These are phyloP conservation scores for Phymatocera aterrima DNA, from an alignment of 2,888 invertebrate species.

Conservation along the genomic window DNA sequence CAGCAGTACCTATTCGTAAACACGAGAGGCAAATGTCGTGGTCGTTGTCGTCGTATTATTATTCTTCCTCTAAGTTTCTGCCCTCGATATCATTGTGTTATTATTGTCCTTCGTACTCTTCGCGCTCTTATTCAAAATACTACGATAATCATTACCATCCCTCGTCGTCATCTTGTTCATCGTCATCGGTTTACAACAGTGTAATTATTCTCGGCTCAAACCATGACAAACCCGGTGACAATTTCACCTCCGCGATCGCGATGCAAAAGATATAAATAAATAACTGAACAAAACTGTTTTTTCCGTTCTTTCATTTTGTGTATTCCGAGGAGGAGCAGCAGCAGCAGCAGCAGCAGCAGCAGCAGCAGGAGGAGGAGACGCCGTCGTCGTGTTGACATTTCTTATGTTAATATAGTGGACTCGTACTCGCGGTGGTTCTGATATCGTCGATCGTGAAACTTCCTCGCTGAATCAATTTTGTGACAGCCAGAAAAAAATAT, in stretches of 20 bases:
- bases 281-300: slow-evolving; percentile 23
- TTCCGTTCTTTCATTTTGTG: too few species aligned
- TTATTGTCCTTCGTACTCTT: slow-evolving; percentile 43
- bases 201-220: slow-evolving; percentile 41
- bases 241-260: slow-evolving; percentile 38
- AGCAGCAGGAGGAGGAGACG: too few species aligned
- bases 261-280: slow-evolving; percentile 40
- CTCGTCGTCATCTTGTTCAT: slow-evolving; percentile 22
- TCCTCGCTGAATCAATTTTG: neutral
- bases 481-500: slow-evolving; percentile 1
- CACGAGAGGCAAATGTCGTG: slow-evolving; percentile 48
- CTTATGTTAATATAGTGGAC: slow-evolving; percentile 1
- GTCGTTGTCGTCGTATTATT: slow-evolving; percentile 42
- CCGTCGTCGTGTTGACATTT: slow-evolving; percentile 23
- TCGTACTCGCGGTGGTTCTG: neutral
- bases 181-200: slow-evolving; percentile 18
- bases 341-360: too few species aligned
- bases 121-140: slow-evolving; percentile 46
- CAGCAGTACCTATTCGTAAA: slow-evolving; percentile 46
- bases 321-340: too few species aligned
- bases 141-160: slow-evolving; percentile 14
- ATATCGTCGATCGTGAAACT: neutral
- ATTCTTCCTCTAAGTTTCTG: slow-evolving; percentile 44
- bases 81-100: slow-evolving; percentile 29
- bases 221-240: slow-evolving; percentile 42